Conservation (phyloP, 1,140 invertebrate genomes). For the Drosophila repletoides region DNA sequence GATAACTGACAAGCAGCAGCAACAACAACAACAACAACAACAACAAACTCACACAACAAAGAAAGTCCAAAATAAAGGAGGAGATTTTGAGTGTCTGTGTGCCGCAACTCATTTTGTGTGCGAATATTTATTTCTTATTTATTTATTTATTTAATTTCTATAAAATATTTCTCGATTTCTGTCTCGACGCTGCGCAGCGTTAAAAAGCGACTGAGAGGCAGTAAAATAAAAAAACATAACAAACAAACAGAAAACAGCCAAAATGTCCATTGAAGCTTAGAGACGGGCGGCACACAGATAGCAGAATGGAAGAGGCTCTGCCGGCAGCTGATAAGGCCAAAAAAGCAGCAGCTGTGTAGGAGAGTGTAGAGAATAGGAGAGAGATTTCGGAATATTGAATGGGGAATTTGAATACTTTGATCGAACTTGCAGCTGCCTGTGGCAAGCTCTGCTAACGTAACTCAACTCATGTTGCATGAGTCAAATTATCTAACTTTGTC, state of each 20-base stretch:
- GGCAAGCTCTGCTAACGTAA: background rate
- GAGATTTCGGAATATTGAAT: no score
- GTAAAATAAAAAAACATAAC: conserved; percentile 9
- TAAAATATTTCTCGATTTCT: no score
- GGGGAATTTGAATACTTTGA: no score
- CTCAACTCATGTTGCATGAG: background rate
- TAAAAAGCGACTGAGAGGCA: conserved; percentile 42
- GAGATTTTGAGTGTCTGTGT: conserved; percentile 66
- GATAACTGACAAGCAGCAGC: conserved; percentile 16
- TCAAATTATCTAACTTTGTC: background rate
- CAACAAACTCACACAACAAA: conserved; percentile 69
- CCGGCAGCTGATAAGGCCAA: conserved; percentile 45
- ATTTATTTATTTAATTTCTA: no score
- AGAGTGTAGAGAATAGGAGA: background rate
- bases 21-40: no score
- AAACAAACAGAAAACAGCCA: conserved; percentile 15
- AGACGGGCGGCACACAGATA: conserved; percentile 30
- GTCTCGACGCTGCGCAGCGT: conserved; percentile 16
- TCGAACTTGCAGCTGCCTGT: no score
- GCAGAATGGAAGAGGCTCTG: conserved; percentile 9
- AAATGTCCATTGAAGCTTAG: conserved; percentile 44
- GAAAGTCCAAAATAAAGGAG: conserved; percentile 71
- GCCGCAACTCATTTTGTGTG: conserved; percentile 69
- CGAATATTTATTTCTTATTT: background rate
- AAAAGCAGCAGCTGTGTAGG: conserved; percentile 34